These are phyloP conservation scores for Andrena camellia DNA, from an alignment of 2,888 invertebrate genomes.

Conservation along the genomic window DNA sequence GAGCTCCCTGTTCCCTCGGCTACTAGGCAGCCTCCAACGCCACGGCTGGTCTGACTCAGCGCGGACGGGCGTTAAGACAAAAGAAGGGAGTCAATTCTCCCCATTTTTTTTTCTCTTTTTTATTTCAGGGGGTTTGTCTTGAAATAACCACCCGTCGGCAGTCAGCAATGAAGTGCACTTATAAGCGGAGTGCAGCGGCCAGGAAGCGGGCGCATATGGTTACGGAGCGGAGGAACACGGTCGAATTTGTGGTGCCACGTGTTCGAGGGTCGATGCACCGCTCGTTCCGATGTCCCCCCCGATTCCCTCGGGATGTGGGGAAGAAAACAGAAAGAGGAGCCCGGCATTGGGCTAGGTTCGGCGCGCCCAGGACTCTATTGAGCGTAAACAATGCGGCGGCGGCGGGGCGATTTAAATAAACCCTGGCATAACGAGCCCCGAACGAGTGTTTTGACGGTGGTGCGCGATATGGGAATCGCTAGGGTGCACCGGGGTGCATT, in stretches of 20 bases:
- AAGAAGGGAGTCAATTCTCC: conserved; percentile 49
- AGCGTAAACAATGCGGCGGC: conserved; percentile 66
- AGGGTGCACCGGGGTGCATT: background rate
- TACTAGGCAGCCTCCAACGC: conserved; percentile 41
- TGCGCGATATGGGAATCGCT: background rate
- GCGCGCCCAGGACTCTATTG: conserved; percentile 48
- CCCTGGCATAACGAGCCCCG: conserved; percentile 35
- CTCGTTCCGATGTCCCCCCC: conserved; percentile 38
- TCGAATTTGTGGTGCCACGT: conserved; percentile 56
- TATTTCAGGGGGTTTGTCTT: conserved; percentile 54
- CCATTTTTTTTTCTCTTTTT: conserved; percentile 29
- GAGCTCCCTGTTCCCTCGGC: background rate
- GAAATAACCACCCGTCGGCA: conserved; percentile 69
- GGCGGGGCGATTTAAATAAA: conserved; percentile 57
- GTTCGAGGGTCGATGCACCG: conserved; percentile 63
- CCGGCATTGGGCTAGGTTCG: conserved; percentile 55
- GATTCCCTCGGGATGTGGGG: conserved; percentile 15
- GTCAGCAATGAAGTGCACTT: conserved; percentile 66
- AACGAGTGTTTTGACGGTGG: conserved; percentile 24
- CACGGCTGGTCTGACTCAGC: conserved; percentile 56
- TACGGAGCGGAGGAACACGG: conserved; percentile 43
- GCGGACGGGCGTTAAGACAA: conserved; percentile 45
- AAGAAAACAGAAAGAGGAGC: conserved; percentile 16
- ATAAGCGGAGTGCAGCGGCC: conserved; percentile 52
- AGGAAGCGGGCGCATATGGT: conserved; percentile 67